Base-by-base conservation (phyloP, 2,888 invertebrate genomes). In the Lasioglossum villosulum region DNA sequence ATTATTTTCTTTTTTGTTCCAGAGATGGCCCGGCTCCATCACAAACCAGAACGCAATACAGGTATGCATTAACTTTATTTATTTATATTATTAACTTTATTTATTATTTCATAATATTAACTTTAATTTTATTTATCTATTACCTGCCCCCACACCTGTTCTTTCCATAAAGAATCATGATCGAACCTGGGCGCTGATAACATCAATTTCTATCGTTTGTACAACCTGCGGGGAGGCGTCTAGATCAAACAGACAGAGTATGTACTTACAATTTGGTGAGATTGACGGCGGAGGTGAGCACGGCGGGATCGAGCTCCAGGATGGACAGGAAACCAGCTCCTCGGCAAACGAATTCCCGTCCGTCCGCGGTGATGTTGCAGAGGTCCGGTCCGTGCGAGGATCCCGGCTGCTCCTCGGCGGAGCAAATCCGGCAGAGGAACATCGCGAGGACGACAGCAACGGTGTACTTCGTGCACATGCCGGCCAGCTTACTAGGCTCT, bases 181-280 rank as follows among this genome's bases (percentile, higher is more conserved):
- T n/a, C n/a, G n/a, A n/a, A n/a, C n/a, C n/a, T n/a, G n/a, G n/a
- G n/a, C n/a, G n/a, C n/a, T n/a, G n/a, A n/a, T n/a, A n/a, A n/a
- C n/a, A n/a, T n/a, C n/a, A n/a, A n/a, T n/a, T n/a, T n/a, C n/a
- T n/a, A n/a, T 52, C 52, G 52, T 52, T 52, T 23, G 52, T 23
- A 52, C 48, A 48, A 48, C 19, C n/a, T n/a, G n/a, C 45, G 5
- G 52, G 10, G 52, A 23, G 23, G 52, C 10, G 52, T 5, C 16
- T 63, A 37, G 34, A 34, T 34, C 10, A 37, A 19, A 23, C 66
- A 37, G 68, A 30, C 42, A 45, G 5, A n/a, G 12, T 80, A n/a
- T n/a, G n/a, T n/a, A 92, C 94, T 94, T 82, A 94, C 94, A 94
- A 87, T 86, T 93, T 94, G 10, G 94, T 94, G 75, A 94, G 81